Evolutionary conservation across 2,888 invertebrate species (phyloP), one percentile per base, ranked within the genome.

Genomic region (Corbicula japonica): DNA sequence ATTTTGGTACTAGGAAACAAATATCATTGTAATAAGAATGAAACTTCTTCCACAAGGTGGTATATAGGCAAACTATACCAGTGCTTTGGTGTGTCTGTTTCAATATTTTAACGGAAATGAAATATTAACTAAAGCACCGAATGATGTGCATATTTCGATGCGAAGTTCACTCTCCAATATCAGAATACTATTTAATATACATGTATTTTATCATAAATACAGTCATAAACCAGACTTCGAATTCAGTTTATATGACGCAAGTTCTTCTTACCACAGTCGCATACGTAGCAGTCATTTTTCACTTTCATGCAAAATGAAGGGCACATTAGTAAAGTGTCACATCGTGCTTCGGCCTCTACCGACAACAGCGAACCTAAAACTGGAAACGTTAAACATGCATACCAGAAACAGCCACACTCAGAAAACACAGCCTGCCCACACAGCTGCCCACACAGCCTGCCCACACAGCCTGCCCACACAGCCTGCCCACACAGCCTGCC

Each of bases 251-350:
- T 15, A 48, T 15, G 28, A 26, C 23, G 15, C 5, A 23, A 52
- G 26, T n/a, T 15, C 28, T 28, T 35, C 60, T 65, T 65, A 76
- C 76, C 71, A 44, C 76, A 76, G 50, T 70, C 70, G 48, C 76
- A 76, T 1, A 71, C 60, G 26, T 76, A 76, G 58, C 76, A 76
- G 4, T 71, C 76, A 18, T 58, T 30, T 56, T 58, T 76, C 32
- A 65, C 48, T 52, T 63, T 70, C 76, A 76, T 76, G 38, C 76
- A 76, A 38, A 76, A 76, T 38, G 76, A 34, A 0, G 76, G 76
- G 41, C 76, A 76, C 76, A 76, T 76, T 6, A 76, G 61, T 56
- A 76, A 35, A 10, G 71, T 32, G 18, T 62, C 32, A 28, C 71
- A 71, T 44, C 46, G 44, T 10, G 30, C 18, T 21, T 62, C 62